Evolutionary conservation across 2,113 vertebrate genomes (phyloP).

Genomic region (Butorides virescens): DNA sequence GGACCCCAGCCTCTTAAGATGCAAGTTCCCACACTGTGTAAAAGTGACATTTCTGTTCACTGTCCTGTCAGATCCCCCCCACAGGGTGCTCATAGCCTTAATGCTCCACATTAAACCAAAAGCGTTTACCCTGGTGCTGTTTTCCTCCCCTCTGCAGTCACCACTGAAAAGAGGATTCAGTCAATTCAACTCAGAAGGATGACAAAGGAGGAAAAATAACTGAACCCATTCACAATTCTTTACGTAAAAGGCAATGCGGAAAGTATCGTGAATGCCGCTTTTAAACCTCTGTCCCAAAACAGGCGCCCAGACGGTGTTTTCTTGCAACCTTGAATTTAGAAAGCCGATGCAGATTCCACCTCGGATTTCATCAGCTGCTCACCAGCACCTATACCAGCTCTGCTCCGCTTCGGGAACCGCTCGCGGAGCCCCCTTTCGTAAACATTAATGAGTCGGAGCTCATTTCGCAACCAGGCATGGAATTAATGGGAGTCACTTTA

Average conservation of each 20-base stretch:
- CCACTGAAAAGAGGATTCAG: not conserved
- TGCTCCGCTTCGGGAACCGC: not conserved
- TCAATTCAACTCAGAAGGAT: not conserved
- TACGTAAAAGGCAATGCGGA: not conserved
- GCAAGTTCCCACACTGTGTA: not conserved
- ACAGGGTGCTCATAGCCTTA: not conserved
- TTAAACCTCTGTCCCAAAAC: not conserved
- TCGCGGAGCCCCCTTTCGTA: not conserved
- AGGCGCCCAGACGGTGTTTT: not conserved
- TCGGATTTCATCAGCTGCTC: conserved; percentile 2
- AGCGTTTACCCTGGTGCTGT: not conserved
- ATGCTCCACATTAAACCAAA: not conserved
- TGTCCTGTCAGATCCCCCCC: not conserved
- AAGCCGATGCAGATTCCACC: not conserved
- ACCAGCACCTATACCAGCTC: not conserved
- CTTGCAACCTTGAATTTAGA: not conserved
- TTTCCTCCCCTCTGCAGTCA: not conserved
- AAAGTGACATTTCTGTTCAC: not conserved
- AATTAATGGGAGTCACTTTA: conserved; percentile 31
- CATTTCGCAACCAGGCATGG: not conserved
- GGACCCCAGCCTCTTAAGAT: not conserved
- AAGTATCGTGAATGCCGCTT: not conserved
- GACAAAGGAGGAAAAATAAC: not conserved
- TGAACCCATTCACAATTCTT: not conserved
- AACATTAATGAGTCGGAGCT: not conserved